Evolutionary conservation across 2,888 invertebrate genomes (phyloP).

Genomic region (Coecobrya sp.): DNA sequence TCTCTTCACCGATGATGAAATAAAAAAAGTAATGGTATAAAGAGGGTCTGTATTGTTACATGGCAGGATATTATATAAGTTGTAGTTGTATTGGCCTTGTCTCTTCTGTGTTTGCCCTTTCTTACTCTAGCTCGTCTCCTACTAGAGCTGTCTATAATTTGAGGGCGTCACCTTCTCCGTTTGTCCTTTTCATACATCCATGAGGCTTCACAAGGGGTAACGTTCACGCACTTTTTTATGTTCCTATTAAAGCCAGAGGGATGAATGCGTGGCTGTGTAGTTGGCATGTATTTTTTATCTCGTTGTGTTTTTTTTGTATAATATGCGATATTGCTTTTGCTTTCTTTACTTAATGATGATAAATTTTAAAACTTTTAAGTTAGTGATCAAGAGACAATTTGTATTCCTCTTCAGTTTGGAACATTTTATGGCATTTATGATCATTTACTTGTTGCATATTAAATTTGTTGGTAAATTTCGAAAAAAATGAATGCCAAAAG

Average conservation of each 20-base stretch:
- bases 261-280: background rate
- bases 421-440: no score
- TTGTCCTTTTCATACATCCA: slow-evolving; percentile 87
- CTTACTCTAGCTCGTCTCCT: slow-evolving; percentile 57
- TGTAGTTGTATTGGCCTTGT: slow-evolving; percentile 59
- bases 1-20: slow-evolving; percentile 9
- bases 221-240: slow-evolving; percentile 71
- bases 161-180: slow-evolving; percentile 87
- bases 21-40: background rate
- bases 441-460: no score
- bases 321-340: no score
- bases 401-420: no score
- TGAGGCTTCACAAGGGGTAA: slow-evolving; percentile 79
- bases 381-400: no score
- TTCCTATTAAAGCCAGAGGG: background rate
- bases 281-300: no score
- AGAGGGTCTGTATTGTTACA: slow-evolving; percentile 4
- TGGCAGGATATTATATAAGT: background rate
- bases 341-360: no score
- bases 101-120: slow-evolving; percentile 47
- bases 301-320: background rate
- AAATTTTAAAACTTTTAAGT: no score
- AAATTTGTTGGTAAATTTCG: no score
- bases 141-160: slow-evolving; percentile 86
- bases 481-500: no score